Evolutionary conservation across 2,113 vertebrate genomes (phyloP), one percentile per base, ranked within the genome.

Genomic region (Macheiramphus alcinus): DNA sequence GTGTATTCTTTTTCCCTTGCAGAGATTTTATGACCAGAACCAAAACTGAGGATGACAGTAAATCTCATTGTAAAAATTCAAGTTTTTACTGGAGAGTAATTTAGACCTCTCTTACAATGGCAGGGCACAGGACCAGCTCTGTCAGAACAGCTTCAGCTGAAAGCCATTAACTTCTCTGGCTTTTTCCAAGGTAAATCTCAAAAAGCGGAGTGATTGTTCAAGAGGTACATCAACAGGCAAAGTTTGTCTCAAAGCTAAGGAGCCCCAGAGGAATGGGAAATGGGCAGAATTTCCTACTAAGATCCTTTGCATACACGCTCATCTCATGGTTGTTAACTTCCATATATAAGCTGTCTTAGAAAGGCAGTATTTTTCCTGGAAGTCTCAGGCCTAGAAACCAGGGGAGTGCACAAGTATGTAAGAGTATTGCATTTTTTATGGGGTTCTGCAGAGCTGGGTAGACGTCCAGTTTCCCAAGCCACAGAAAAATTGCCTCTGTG

Each of bases 241-340:
- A 43, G 43, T 67, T 85, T 67, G 27, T 43, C 40, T 38, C 67
- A 85, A 25, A 68, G 73, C 43, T 80, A 53, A 73, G 42, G 23
- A 56, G 32, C 20, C 16, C 14, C 32, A 80, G 53, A 43, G 22
- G 53, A 50, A 38, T 40, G 42, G 16, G 27, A 72, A 36, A 34
- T 47, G 13, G 17, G 25, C 23, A 45, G 61, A 45, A 78, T 58
- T 59, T 23, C 25, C 18, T 58, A 10, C 14, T 16, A 47, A 53
- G 38, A 7, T 66, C 16, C n/a, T 79, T 72, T 1, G 3, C 31
- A 18, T 40, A 16, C 6, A 5, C 1, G 1, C 7, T 72, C 9
- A 13, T 61, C 31, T 58, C 25, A 21, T 26, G 21, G 5, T 62
- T 73, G 18, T 48, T 59, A 73, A n/a, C n/a, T 61, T 47, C 8